phyloP scores from a whole-genome alignment of 2,888 invertebrate genomes.

The Nomada flava region DNA sequence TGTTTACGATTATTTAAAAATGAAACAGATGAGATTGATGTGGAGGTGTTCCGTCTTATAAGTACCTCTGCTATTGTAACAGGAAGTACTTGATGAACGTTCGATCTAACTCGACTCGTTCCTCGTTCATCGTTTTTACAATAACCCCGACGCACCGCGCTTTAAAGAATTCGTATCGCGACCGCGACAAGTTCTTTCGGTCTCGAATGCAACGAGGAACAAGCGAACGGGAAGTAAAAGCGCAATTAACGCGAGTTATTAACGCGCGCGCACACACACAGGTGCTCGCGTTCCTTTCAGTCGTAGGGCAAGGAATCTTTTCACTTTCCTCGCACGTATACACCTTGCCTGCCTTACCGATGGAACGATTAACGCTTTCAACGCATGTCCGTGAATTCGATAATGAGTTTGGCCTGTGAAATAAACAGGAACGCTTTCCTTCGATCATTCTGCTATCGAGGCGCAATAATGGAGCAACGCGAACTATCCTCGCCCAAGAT shows the following conservation, averaged over 20 bases:
- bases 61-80: background rate
- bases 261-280: constrained; percentile 14
- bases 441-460: background rate
- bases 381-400: background rate
- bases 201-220: constrained; percentile 25
- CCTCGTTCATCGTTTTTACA: background rate
- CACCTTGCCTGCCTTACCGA: background rate
- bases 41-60: background rate
- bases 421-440: background rate
- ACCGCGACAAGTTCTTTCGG: constrained; percentile 32
- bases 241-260: constrained; percentile 48
- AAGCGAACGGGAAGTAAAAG: constrained; percentile 50
- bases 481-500: too few relatives aligned
- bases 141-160: background rate
- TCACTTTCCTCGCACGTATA: too few relatives aligned
- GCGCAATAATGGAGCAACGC: background rate
- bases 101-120: background rate
- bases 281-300: background rate
- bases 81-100: constrained; percentile 7
- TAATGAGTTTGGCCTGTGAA: background rate
- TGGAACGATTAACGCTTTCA: background rate
- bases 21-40: background rate
- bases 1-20: too few relatives aligned
- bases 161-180: constrained; percentile 16
- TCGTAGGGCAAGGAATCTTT: constrained; percentile 5